These are phyloP conservation scores for Corythornis madagascariensis DNA, from an alignment of 2,113 vertebrate species.

Conservation along the genomic window DNA sequence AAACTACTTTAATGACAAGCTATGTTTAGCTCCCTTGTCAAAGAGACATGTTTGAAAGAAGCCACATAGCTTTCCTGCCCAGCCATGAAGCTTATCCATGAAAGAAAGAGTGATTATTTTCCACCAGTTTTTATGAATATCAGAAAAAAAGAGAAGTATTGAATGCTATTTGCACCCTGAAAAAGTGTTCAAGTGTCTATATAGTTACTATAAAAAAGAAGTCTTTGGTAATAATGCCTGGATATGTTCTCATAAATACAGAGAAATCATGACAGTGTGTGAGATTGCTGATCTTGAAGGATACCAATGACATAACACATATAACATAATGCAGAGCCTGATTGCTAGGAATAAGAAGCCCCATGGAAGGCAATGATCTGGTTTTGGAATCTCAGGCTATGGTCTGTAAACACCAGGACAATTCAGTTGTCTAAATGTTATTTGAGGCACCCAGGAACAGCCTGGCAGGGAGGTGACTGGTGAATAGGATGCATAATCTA, in stretches of 20 bases:
- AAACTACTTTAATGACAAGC: neutral
- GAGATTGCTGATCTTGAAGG: neutral
- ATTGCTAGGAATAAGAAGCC: neutral
- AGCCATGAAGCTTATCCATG: neutral
- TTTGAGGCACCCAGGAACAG: neutral
- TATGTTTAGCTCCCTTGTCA: neutral
- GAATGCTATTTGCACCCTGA: neutral
- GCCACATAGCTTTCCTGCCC: neutral
- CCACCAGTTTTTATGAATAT: neutral
- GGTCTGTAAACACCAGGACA: neutral
- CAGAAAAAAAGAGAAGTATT: neutral
- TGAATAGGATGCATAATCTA: neutral
- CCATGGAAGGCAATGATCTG: neutral
- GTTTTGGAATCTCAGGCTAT: neutral
- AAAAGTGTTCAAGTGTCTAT: neutral
- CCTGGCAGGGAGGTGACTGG: neutral
- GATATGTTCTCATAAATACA: neutral
- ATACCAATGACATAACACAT: neutral
- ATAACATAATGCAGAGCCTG: neutral
- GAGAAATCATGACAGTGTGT: neutral
- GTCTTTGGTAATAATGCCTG: neutral
- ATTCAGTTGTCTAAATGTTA: neutral
- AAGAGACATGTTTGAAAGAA: neutral
- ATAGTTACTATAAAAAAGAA: neutral
- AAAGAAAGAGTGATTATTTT: neutral